Base-by-base conservation (phyloP, 2,113 vertebrate genomes). In the Oncorhynchus gorbuscha region DNA sequence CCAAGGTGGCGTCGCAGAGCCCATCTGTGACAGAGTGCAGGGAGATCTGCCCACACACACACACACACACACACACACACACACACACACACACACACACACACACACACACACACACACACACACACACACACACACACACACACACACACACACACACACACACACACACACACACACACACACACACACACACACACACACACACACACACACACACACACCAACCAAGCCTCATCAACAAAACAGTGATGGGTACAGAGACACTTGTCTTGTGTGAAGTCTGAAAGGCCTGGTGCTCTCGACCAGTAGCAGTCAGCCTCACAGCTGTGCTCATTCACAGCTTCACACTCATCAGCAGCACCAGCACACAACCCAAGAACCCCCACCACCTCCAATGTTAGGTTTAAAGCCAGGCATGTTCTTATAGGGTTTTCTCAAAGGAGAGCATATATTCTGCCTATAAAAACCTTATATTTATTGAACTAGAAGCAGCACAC, bases 11-110 rank as follows among this genome's bases (percentile, higher is more conserved):
- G 85, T 82, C 82, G 76, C 76, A 86, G 72, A 77, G 77, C 75
- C 86, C 84, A 89, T 89, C 89, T 91, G 88, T 82, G 85, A 80
- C 83, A 88, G 83, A 84, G 74, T 77, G 85, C 61, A 70, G 79
- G 83, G 84, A 83, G 83, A 87, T 88, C 88, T 88, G 86, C 81
- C 82, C 82, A 76, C 83, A 79, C 71, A 78, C 68, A 22, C 84
- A 61, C 71, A 74, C 83, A 73, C 73, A 66, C 71, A 58, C 12
- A 26, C 22, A 13, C 45, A 22, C 39, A 16, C 35, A 45, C 20
- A 11, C 71, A 74, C 83, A 73, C 73, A 66, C 71, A 58, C 12
- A 26, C 22, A 13, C 45, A 22, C 39, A 16, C 35, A 45, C 20
- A 11, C 16, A 45, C 14, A 69, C 32, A 45, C 35, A 69, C 20